Evolutionary conservation across 2,888 invertebrate genomes (phyloP).

Genomic region (Apodemia mormo): DNA sequence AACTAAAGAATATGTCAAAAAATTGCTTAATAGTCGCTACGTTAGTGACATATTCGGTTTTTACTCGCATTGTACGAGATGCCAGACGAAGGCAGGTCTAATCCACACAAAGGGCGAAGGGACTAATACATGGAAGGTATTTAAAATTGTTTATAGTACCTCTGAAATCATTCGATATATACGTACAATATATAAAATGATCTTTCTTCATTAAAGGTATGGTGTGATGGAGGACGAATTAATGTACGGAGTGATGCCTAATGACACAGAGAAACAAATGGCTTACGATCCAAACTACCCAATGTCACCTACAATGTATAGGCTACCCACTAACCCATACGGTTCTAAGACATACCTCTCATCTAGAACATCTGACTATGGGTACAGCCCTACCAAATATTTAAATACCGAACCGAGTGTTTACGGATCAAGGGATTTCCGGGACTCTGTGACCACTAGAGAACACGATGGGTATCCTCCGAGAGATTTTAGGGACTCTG

Average conservation of each 20-base stretch:
- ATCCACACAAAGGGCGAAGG: too few relatives aligned
- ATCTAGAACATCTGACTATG: conserved; percentile 71
- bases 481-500: conserved; percentile 72
- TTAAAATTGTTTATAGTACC: too few relatives aligned
- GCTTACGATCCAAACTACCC: conserved; percentile 76
- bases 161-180: too few relatives aligned
- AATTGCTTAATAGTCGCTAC: too few relatives aligned
- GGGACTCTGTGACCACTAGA: conserved; percentile 63
- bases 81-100: too few relatives aligned
- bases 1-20: too few relatives aligned
- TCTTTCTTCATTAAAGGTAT: conserved; percentile 52
- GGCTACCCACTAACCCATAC: conserved; percentile 72
- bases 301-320: conserved; percentile 75
- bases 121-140: too few relatives aligned
- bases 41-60: too few relatives aligned
- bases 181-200: neutral
- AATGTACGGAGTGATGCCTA: conserved; percentile 69
- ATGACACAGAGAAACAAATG: conserved; percentile 70
- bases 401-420: conserved; percentile 60
- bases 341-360: conserved; percentile 74
- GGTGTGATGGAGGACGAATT: conserved; percentile 74
- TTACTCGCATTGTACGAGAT: too few relatives aligned
- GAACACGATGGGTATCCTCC: conserved; percentile 71
- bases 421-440: conserved; percentile 68
- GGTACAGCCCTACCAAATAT: conserved; percentile 75